Evolutionary conservation across 2,797 vertebrate species (phyloP), one percentile per base, ranked within the genome.

Genomic region (Coreius guichenoti): DNA sequence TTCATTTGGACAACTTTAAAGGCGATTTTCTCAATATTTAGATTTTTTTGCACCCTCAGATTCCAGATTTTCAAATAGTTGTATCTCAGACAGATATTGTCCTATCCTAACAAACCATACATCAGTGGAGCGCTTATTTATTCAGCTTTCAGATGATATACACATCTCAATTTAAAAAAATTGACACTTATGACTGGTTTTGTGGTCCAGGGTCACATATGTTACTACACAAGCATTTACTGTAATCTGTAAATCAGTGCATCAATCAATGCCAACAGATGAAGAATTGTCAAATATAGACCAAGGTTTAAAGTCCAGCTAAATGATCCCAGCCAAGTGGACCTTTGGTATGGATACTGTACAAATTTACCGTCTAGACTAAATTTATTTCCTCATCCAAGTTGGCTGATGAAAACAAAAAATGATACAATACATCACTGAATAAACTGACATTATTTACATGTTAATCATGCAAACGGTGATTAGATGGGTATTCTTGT

Each of bases 331-430:
- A 86, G 91, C 90, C 88, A 91, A 89, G 89, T 85, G 47, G 69
- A 85, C 77, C 80, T 90, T 85, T 89, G 73, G 86, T 87, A 89
- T 65, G 89, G 80, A 70, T 80, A 89, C 86, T 85, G 83, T 87
- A 89, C 58, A 86, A 86, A 70, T 90, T 88, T 73, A 31, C 84
- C 21, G 90, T 92, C 90, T 91, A 91, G 91, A 89, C 90, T 23
- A 39, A 36, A 72, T 75, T 17, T 69, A 78, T 89, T 88, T 89
- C 88, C 61, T 80, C 88, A 92, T 89, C 82, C 26, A 36, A 67
- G 54, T 49, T 88, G 86, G 78, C 58, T 13, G 26, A 43, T 49
- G 65, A 61, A 26, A 61, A 26, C 11, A 26, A 61, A n/a, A 21
- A 58, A 58, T 58, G 11, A 61, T 14, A 49, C 11, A 26, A n/a